A percentile compares a stretch with the other conserved stretches of the same genome.
Evolutionary conservation across 2,113 vertebrate species (phyloP).

Genomic region (Urocitellus parryii): DNA sequence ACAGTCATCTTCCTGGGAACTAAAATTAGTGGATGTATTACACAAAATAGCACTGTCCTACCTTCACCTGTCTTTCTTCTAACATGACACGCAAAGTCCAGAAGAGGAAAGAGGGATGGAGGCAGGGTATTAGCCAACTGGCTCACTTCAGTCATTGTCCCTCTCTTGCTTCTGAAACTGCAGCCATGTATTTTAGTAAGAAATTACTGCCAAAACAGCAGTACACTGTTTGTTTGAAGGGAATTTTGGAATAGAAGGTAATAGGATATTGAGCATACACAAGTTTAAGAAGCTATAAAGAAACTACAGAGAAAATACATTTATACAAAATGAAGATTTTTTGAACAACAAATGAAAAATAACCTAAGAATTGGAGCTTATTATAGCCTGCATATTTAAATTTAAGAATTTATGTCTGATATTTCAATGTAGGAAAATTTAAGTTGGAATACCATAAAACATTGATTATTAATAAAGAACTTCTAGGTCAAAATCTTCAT

Average conservation of each 20-base stretch:
- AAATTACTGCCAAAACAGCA: background rate
- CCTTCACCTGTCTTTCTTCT: slow-evolving; percentile 87
- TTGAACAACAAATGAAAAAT: background rate
- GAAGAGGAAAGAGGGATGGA: background rate
- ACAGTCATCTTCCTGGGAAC: slow-evolving; percentile 80
- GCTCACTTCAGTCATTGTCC: slow-evolving; percentile 58
- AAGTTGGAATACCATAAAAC: slow-evolving; percentile 41
- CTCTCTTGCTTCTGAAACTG: slow-evolving; percentile 41
- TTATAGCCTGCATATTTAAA: slow-evolving; percentile 3
- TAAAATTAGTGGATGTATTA: slow-evolving; percentile 78
- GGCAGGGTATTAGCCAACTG: slow-evolving; percentile 70
- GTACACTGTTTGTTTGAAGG: background rate
- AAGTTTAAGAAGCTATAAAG: background rate
- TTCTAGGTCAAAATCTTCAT: slow-evolving; percentile 21
- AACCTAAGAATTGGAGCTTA: slow-evolving; percentile 24
- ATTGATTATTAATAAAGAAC: background rate
- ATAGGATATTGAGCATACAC: background rate
- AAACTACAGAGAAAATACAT: background rate
- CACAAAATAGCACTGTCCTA: slow-evolving; percentile 63
- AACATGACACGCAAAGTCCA: slow-evolving; percentile 76
- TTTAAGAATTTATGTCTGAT: background rate
- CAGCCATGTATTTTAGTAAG: slow-evolving; percentile 61
- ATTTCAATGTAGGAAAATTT: slow-evolving; percentile 40
- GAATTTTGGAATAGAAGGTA: background rate
- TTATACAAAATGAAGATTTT: slow-evolving; percentile 7